Evolutionary conservation across 92 coral and sea anemone genomes (phyloP), one percentile per base, ranked within the genome.

Genomic region (Phenganax subtilis): DNA sequence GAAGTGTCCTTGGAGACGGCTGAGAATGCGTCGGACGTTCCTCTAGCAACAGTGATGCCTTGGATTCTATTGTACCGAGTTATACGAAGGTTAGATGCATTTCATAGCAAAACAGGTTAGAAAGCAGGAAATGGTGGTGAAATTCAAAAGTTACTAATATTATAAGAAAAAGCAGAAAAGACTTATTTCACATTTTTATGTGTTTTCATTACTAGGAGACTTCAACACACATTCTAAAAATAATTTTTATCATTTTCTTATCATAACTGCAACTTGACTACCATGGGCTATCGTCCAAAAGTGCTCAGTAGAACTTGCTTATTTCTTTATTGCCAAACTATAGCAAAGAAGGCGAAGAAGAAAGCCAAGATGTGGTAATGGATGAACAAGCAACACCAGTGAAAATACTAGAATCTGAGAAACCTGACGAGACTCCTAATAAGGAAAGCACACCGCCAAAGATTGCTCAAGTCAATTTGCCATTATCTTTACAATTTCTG

Each of bases 11-110:
- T 96, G 91, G 88, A 96, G 85, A 86, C 96, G 10, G 84, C 96
- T 16, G 99, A 96, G 55, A 91, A 82, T 80, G 88, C 91, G 77
- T 86, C 93, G 65, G 99, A 96, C 31, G 93, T 97, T 17, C 97
- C 99, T 11, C 86, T 96, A 25, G 99, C 99, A 70, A 92, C 99
- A n/a, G 99, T 97, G 30, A 90, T 88, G 86, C 99, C 99, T 12
- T 96, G 99, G 99, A 90, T 90, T 31, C 79, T 96, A 37, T 87
- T 96, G 51, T 96, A 86, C 88, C 85, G 89, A 76, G 84, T 96
- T 62, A 92, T 92, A 44, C 84, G 87, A 84, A 88, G 87, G 99
- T 96, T n/a, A 6, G 47, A 37, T 37, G 47, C 47, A 37, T 37
- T 37, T 37, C 47, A 37, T 5, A 37, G 47, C 47, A 20, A 20